A percentile compares a stretch with the other conserved stretches of the same genome.
Evolutionary conservation across 2,797 vertebrate genomes (phyloP).

Genomic region (Pangasius macronema): DNA sequence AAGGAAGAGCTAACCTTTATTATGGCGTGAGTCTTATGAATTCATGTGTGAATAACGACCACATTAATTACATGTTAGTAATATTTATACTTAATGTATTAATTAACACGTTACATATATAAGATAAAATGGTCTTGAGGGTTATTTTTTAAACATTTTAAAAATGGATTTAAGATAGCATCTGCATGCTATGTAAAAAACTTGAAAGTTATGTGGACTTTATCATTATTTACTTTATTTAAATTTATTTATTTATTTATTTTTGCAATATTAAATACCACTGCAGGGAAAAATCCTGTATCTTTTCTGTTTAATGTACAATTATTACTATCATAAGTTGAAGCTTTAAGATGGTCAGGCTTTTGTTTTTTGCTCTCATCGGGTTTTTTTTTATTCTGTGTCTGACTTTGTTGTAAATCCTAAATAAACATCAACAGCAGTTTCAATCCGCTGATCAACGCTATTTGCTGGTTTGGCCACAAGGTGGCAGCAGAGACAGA

Average conservation of each 20-base stretch:
- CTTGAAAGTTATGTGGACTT: neutral
- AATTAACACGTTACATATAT: neutral
- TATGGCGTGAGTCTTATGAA: too few species aligned
- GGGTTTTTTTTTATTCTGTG: neutral
- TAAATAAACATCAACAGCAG: too few species aligned
- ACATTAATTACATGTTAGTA: too few species aligned
- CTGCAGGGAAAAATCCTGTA: neutral
- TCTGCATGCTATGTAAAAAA: neutral
- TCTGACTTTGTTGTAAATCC: neutral
- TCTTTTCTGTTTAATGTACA: neutral
- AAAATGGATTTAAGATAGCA: neutral
- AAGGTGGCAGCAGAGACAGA: neutral
- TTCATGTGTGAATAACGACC: too few species aligned
- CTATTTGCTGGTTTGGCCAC: neutral
- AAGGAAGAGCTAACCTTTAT: too few species aligned
- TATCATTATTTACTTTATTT: neutral
- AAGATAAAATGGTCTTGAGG: neutral
- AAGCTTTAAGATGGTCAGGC: neutral
- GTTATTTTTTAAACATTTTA: neutral
- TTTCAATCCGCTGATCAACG: neutral
- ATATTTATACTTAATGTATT: too few species aligned
- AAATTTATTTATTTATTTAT: neutral
- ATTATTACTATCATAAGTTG: neutral
- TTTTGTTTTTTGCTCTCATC: neutral
- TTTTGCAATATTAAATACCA: neutral